Percentiles rank a stretch among this genome's conserved stretches.
These are phyloP conservation scores for Acyrthosiphon pisum DNA, from an alignment of 1,140 invertebrate species.

Conservation along the genomic window DNA sequence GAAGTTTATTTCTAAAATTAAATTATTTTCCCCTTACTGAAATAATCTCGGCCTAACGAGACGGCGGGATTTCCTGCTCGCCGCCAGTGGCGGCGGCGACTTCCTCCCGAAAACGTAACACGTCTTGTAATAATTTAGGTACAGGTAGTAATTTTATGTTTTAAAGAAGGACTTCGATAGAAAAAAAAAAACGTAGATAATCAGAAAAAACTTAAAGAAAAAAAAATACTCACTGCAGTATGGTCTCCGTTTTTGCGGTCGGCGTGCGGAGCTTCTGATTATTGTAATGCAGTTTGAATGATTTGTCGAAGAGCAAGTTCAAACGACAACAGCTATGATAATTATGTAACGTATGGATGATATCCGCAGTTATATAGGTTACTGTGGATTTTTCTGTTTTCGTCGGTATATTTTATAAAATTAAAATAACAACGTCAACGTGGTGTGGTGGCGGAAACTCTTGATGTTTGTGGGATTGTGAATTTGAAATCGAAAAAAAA, in stretches of 20 bases:
- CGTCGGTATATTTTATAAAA: neutral
- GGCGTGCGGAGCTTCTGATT: neutral
- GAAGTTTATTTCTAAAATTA: constrained; percentile 5
- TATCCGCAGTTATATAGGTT: neutral
- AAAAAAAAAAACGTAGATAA: no score
- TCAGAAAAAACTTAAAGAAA: neutral
- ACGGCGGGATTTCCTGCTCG: neutral
- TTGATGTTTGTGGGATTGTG: no score
- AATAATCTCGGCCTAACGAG: neutral
- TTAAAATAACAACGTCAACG: neutral
- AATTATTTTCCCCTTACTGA: constrained; percentile 3
- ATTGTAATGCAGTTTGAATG: constrained; percentile 1
- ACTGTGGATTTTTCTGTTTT: neutral
- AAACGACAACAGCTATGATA: neutral
- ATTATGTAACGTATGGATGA: neutral
- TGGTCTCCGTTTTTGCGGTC: neutral
- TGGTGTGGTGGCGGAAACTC: neutral
- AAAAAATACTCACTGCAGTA: constrained; percentile 18
- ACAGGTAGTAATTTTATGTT: neutral
- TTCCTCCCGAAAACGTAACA: neutral
- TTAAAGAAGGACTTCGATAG: neutral
- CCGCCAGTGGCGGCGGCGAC: neutral
- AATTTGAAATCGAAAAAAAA: no score
- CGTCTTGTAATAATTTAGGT: neutral
- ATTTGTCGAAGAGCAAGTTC: no score